Percentiles rank a stretch among this genome's conserved stretches.
These are phyloP conservation scores for Thamnaconus septentrionalis DNA, from an alignment of 2,113 vertebrate species.

Conservation along the genomic window DNA sequence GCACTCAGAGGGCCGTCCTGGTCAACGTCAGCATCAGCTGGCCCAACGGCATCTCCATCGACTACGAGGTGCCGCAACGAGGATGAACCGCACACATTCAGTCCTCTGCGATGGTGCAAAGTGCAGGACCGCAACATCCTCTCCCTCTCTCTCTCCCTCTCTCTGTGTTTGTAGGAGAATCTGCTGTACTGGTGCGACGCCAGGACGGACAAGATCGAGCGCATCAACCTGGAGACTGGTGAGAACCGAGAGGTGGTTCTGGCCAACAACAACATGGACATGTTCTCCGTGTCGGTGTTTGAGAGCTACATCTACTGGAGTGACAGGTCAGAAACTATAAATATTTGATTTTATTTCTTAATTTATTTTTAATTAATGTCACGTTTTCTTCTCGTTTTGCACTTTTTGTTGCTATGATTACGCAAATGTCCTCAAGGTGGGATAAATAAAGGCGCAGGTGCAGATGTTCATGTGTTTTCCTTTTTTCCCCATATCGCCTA, in stretches of 20 bases:
- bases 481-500: too few species aligned
- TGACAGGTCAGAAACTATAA: slow-evolving; percentile 84
- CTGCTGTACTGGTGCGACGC: slow-evolving; percentile 98
- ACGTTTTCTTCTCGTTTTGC: too few species aligned
- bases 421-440: background rate
- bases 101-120: background rate
- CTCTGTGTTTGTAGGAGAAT: slow-evolving; percentile 77
- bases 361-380: too few species aligned
- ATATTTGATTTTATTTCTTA: too few species aligned
- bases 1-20: slow-evolving; percentile 85
- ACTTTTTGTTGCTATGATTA: too few species aligned
- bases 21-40: slow-evolving; percentile 96
- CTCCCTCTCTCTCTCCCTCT: slow-evolving; percentile 6
- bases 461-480: too few species aligned
- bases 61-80: slow-evolving; percentile 84
- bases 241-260: slow-evolving; percentile 93
- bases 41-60: slow-evolving; percentile 96
- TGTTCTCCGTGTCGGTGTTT: slow-evolving; percentile 97
- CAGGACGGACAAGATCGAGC: slow-evolving; percentile 93
- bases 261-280: slow-evolving; percentile 98
- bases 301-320: slow-evolving; percentile 98
- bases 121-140: background rate
- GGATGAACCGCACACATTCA: background rate
- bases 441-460: too few species aligned
- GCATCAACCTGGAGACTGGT: slow-evolving; percentile 91